Percentiles rank a stretch among this genome's conserved stretches.
Conservation (phyloP, 2,113 vertebrate species). For the Dendropsophus ebraccatus region DNA sequence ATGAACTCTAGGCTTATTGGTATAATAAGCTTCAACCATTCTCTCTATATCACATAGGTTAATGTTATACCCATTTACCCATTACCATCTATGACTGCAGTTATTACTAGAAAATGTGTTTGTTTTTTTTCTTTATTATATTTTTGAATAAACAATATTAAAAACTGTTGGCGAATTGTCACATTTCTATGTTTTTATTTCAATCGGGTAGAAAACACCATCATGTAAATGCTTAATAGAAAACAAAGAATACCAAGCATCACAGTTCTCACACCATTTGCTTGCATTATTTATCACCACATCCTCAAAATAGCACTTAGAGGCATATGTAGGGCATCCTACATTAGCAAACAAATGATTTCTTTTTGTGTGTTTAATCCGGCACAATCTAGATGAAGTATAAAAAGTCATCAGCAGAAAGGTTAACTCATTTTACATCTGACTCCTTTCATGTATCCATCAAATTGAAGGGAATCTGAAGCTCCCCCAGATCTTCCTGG, state of each 20-base stretch:
- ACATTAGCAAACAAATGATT: conserved; percentile 56
- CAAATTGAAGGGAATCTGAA: conserved; percentile 31
- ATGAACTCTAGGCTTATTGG: background rate
- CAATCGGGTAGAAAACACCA: background rate
- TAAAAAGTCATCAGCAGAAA: conserved; percentile 31
- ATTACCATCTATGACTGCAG: background rate
- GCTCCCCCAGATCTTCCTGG: conserved; percentile 25
- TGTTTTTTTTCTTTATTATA: background rate
- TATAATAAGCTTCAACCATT: background rate
- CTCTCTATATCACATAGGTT: background rate
- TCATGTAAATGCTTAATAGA: conserved; percentile 2
- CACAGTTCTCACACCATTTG: conserved; percentile 42
- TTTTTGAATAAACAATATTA: background rate
- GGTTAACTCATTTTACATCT: conserved; percentile 53
- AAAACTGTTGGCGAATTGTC: background rate
- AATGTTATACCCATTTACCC: background rate
- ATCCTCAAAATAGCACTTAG: conserved; percentile 53
- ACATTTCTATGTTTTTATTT: background rate
- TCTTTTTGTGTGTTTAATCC: conserved; percentile 52
- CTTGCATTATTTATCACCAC: conserved; percentile 56
- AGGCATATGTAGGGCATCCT: conserved; percentile 56
- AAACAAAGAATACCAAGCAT: conserved; percentile 32
- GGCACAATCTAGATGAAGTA: conserved; percentile 24
- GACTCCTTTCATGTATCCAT: conserved; percentile 47
- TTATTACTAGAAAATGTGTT: background rate